Evolutionary conservation across 2,888 invertebrate genomes (phyloP).

Genomic region (Sepiola atlantica): DNA sequence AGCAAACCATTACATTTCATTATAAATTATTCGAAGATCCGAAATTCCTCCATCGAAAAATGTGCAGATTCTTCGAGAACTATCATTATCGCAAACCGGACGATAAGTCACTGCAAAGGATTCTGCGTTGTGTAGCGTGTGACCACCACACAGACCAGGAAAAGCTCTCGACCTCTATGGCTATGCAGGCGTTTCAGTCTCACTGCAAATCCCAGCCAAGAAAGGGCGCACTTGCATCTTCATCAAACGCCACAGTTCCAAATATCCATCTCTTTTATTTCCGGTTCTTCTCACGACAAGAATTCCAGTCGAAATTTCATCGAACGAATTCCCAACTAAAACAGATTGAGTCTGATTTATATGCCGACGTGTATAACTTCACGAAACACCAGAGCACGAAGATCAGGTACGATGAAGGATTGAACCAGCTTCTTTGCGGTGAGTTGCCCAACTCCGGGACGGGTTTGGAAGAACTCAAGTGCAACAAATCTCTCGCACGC

Average conservation of each 20-base stretch:
- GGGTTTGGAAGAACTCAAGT: background rate
- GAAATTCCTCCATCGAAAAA: background rate
- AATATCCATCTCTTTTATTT: conserved; percentile 38
- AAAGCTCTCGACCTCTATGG: background rate
- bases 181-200: background rate
- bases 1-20: background rate
- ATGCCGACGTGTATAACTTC: conserved; percentile 36
- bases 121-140: conserved; percentile 33
- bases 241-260: background rate
- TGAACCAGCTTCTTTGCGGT: conserved; percentile 43
- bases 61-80: conserved; percentile 39
- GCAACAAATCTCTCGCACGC: background rate
- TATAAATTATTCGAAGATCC: conserved; percentile 38
- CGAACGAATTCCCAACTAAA: background rate
- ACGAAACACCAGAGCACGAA: conserved; percentile 38
- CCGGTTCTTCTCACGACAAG: conserved; percentile 39
- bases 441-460: background rate
- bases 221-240: background rate
- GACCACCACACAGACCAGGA: background rate
- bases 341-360: background rate
- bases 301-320: conserved; percentile 32
- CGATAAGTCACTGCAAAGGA: background rate
- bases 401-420: background rate
- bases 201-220: conserved; percentile 34
- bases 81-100: conserved; percentile 47